Base-by-base conservation (phyloP, 1,140 invertebrate genomes). In the Drosophila rufa region DNA sequence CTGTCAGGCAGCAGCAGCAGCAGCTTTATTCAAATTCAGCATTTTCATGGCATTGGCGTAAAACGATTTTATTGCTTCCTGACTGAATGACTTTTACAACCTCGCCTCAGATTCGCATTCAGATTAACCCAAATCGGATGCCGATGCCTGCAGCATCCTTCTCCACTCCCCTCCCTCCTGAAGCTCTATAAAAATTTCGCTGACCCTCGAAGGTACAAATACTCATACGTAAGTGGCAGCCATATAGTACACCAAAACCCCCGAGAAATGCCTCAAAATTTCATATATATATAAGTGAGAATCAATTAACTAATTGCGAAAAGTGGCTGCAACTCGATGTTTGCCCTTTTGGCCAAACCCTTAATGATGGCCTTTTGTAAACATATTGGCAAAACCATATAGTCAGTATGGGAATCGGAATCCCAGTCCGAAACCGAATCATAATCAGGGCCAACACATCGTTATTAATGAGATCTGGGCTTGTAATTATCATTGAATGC, bases 21-120 rank as follows among this genome's bases (percentile, higher is more conserved):
- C 75, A 86, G 78, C 85, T 90, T 89, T 89, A 89, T 89, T 89
- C 85, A 89, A 89, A 89, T 89, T 90, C 85, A 90, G 85, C 85
- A 89, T 79, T 89, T 90, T 90, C 85, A 85, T 89, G 79, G 85
- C 85, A 90, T 75, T 89, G 85, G 79, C 85, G 86, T 89, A 89
- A 89, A 89, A 89, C 90, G 78, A 90, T 90, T 89, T 89, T 89
- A 89, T 89, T 89, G 85, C 85, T 89, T 89, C 85, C 85, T 89
- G 85, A 81, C 85, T 90, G 84, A 89, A 89, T 89, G 85, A 84
- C 80, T 89, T 89, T 89, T 89, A 89, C 80, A 90, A 90, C 84
- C 76, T 83, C 71, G 80, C 78, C 80, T 87, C 77, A 74, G 73
- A 67, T 47, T 70, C 76, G 65, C 66, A 80, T 80, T 84, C 51